Conservation (phyloP, 2,113 vertebrate genomes). For the Microcebus jonahi region DNA sequence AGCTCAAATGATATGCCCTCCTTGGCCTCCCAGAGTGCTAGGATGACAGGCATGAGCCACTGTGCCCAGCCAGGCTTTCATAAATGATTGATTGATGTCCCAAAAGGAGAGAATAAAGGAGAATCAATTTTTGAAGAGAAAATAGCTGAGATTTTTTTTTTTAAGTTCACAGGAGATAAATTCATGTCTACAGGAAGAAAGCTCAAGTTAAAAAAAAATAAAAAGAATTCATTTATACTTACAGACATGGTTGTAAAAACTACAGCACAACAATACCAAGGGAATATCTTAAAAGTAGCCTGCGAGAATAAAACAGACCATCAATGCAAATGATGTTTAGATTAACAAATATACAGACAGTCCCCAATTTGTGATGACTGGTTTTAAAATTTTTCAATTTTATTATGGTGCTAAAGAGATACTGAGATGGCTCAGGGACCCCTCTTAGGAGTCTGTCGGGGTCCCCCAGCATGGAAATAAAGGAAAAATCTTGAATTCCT, state of each 20-base stretch:
- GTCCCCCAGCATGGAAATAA: too few relatives aligned
- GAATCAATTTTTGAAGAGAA: background rate
- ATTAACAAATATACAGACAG: background rate
- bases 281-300: background rate
- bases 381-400: background rate
- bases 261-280: background rate
- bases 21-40: too few relatives aligned
- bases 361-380: background rate
- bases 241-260: background rate
- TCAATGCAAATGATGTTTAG: background rate
- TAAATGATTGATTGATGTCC: background rate
- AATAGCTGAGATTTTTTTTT: background rate
- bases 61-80: background rate
- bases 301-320: background rate
- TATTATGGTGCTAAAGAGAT: background rate
- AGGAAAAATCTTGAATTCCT: too few relatives aligned
- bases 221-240: background rate
- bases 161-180: background rate
- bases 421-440: too few relatives aligned
- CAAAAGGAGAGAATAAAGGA: background rate
- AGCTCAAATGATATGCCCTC: too few relatives aligned
- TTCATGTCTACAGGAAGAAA: background rate
- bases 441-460: too few relatives aligned
- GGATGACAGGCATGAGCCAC: too few relatives aligned
- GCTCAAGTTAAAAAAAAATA: background rate